Conservation (phyloP, 2,888 invertebrate species). For the Pandemis corylana region DNA sequence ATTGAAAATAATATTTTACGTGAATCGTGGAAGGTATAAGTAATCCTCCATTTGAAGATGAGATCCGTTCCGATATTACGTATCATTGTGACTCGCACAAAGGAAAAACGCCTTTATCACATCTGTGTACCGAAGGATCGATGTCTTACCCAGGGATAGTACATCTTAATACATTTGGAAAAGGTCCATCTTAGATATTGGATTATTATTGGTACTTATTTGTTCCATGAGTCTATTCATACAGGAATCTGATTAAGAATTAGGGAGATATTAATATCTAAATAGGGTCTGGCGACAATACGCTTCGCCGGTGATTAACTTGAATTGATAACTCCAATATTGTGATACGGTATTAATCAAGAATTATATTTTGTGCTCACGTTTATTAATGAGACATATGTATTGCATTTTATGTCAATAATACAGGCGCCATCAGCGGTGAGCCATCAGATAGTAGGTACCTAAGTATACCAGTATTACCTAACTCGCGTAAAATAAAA, state of each 20-base stretch:
- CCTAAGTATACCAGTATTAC: no score
- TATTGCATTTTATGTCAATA: no score
- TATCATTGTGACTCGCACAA: constrained; percentile 61
- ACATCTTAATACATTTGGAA: background rate
- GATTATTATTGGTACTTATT: background rate
- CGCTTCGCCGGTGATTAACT: constrained; percentile 15
- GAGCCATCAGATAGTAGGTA: no score
- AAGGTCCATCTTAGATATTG: background rate
- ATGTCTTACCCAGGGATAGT: background rate
- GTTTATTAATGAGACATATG: background rate
- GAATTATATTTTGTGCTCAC: background rate
- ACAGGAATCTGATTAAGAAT: constrained; percentile 31
- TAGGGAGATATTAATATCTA: constrained; percentile 31
- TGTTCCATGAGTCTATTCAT: constrained; percentile 27
- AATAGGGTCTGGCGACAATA: constrained; percentile 7
- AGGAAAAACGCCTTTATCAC: constrained; percentile 55
- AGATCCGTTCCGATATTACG: constrained; percentile 59
- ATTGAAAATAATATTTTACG: constrained; percentile 59
- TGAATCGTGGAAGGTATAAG: constrained; percentile 56
- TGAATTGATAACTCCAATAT: background rate
- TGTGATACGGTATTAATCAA: background rate
- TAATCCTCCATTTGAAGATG: constrained; percentile 67
- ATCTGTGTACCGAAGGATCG: constrained; percentile 6
- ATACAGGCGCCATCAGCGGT: no score
- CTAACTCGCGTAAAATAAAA: no score